Percentiles rank a stretch among this genome's conserved stretches.
These are phyloP conservation scores for Meloidogyne chitwoodi DNA, from an alignment of 1,140 invertebrate species.

Conservation along the genomic window DNA sequence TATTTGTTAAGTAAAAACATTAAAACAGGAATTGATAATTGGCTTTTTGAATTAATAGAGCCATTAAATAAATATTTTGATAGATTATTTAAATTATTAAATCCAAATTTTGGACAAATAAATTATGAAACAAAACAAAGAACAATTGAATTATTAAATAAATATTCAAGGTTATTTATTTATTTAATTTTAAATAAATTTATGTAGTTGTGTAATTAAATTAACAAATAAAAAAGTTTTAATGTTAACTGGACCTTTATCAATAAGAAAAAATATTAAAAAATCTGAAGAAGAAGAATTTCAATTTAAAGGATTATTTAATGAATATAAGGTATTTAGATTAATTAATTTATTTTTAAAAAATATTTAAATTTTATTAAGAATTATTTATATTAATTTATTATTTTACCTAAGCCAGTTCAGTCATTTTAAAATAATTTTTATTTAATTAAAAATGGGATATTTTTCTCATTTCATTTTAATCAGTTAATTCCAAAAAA, in stretches of 20 bases:
- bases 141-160: background rate
- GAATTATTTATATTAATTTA: background rate
- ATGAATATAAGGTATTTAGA: background rate
- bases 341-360: background rate
- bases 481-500: too few relatives aligned
- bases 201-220: background rate
- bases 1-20: background rate
- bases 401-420: too few relatives aligned
- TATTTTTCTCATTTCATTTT: too few relatives aligned
- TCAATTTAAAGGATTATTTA: background rate
- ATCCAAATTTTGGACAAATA: background rate
- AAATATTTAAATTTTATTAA: background rate
- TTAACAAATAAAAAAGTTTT: background rate
- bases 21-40: background rate
- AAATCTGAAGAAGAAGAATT: background rate
- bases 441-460: too few relatives aligned
- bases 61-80: background rate
- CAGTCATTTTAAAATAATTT: too few relatives aligned
- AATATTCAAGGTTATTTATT: background rate
- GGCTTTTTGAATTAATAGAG: background rate
- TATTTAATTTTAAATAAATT: background rate
- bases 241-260: background rate
- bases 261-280: background rate
- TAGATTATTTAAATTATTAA: background rate
- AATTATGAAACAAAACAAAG: background rate